phyloP scores from a whole-genome alignment of 2,113 vertebrate genomes.

The Meriones unguiculatus region DNA sequence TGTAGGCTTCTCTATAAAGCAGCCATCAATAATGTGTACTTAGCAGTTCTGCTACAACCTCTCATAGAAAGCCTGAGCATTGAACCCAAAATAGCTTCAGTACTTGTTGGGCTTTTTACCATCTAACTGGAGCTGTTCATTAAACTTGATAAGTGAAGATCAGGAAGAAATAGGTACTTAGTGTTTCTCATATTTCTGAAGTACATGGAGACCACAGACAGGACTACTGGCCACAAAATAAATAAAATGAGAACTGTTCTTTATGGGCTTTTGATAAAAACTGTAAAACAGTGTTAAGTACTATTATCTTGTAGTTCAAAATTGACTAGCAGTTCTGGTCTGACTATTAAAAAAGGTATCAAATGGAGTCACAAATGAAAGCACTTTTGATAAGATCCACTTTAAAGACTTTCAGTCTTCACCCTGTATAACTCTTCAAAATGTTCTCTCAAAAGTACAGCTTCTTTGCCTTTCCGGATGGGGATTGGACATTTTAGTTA shows the following conservation, averaged over 20 bases:
- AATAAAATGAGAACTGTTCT: slow-evolving; percentile 92
- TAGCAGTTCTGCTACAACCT: slow-evolving; percentile 90
- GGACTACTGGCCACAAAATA: slow-evolving; percentile 92
- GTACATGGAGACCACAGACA: slow-evolving; percentile 93
- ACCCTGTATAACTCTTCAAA: slow-evolving; percentile 42
- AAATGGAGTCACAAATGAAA: slow-evolving; percentile 92
- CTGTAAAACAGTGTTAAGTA: not conserved
- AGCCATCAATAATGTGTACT: slow-evolving; percentile 92
- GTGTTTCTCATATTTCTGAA: slow-evolving; percentile 95
- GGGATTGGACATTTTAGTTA: no score
- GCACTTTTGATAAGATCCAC: slow-evolving; percentile 67
- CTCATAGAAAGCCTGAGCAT: slow-evolving; percentile 92
- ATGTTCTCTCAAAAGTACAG: slow-evolving; percentile 36
- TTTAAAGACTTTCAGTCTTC: slow-evolving; percentile 42
- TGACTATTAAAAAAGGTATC: slow-evolving; percentile 79
- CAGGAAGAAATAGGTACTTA: slow-evolving; percentile 93
- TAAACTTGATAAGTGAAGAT: slow-evolving; percentile 92
- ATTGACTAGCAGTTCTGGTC: slow-evolving; percentile 86
- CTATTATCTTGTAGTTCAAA: slow-evolving; percentile 16
- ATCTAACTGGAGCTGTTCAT: slow-evolving; percentile 92
- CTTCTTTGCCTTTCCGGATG: no score
- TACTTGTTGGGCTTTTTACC: slow-evolving; percentile 94
- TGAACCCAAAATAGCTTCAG: slow-evolving; percentile 92
- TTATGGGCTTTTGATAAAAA: slow-evolving; percentile 76
- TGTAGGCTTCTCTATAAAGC: slow-evolving; percentile 93